Base-by-base conservation (phyloP, 1,140 invertebrate species). In the Ridgeia piscesae region DNA sequence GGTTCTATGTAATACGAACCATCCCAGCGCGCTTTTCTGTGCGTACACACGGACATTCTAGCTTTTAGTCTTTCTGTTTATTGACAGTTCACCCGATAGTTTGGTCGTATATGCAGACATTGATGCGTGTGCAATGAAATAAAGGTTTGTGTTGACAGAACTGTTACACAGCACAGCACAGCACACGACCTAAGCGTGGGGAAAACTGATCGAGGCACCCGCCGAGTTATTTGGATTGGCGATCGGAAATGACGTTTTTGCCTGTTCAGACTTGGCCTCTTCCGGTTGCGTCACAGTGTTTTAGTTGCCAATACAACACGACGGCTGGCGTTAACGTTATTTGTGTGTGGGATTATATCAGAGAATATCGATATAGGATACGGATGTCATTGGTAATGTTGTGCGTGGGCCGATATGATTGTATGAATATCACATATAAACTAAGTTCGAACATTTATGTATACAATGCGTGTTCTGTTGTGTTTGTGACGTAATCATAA, bases 201-300 rank as follows among this genome's bases (percentile, higher is more conserved):
- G 27, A 77, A 77, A 77, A 77, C 58, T 77, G 58, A 77, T 77
- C 58, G 58, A 77, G 27, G 27, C 58, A 77, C 58, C 58, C 14
- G 58, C 58, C 58, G 58, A 77, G 58, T 77, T 77, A 77, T 77
- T 77, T 77, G 11, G 58, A 27, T 77, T 21, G 58, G 58, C 58
- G 58, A 77, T 77, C 58, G 58, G 58, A 77, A 77, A 77, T 77
- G 58, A 77, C 58, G 58, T 77, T 77, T 77, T 77, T 77, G 58
- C 58, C 58, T 77, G 58, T 14, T 0, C 58, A 17, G 58, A 77
- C 58, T 14, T 77, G 58, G 58, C 58, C 58, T 77, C 58, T 77
- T 77, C 58, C 58, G 58, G 58, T 77, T 77, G 58, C 58, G 58
- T 77, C 17, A 77, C 58, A n/a, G n/a, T 77, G 58, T 77, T 77